phyloP scores from a whole-genome alignment of 2,113 vertebrate genomes.

The Rhabdomys dilectus region DNA sequence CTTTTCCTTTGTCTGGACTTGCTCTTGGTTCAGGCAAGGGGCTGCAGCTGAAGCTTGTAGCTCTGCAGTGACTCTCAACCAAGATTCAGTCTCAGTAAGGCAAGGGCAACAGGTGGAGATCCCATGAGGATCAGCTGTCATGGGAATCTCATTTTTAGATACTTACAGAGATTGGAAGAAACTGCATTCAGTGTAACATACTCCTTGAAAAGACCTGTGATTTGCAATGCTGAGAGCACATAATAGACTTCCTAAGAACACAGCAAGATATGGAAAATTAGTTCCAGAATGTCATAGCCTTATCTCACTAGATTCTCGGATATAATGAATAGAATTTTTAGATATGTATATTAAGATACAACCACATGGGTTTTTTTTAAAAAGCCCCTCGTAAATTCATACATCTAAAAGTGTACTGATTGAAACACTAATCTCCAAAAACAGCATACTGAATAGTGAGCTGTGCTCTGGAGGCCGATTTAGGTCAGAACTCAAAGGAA shows the following conservation, averaged over 20 bases:
- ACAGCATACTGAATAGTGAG: neutral
- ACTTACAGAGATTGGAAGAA: slow-evolving; percentile 17
- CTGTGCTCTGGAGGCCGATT: neutral
- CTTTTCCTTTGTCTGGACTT: neutral
- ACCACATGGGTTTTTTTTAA: neutral
- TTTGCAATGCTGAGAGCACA: slow-evolving; percentile 4
- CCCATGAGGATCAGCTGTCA: neutral
- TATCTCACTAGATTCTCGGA: slow-evolving; percentile 51
- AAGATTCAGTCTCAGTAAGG: slow-evolving; percentile 1
- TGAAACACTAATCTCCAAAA: neutral
- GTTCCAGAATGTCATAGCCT: slow-evolving; percentile 29
- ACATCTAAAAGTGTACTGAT: neutral
- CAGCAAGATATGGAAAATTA: slow-evolving; percentile 54
- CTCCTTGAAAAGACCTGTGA: slow-evolving; percentile 42
- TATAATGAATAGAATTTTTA: neutral
- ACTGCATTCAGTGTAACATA: neutral
- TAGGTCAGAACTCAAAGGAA: neutral
- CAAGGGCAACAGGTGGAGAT: neutral
- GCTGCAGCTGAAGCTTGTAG: neutral
- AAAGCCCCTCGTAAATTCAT: slow-evolving; percentile 30
- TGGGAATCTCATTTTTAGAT: slow-evolving; percentile 46
- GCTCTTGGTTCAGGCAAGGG: neutral
- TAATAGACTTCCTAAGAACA: slow-evolving; percentile 49
- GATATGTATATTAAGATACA: slow-evolving; percentile 10
- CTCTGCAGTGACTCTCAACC: neutral